These are phyloP conservation scores for Agrotis puta DNA, from an alignment of 2,888 invertebrate species.

Conservation along the genomic window DNA sequence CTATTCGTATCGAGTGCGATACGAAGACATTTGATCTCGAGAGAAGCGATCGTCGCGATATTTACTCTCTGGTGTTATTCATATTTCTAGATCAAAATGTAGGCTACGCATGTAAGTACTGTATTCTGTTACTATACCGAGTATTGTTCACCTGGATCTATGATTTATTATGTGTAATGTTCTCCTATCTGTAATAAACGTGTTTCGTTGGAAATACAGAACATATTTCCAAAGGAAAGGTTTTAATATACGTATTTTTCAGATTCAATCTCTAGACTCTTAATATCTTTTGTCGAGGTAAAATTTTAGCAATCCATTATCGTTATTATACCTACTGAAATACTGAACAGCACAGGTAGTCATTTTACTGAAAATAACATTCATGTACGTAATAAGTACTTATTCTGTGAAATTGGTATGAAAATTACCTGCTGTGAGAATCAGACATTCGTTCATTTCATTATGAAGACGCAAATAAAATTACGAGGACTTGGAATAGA, in stretches of 20 bases:
- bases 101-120: conserved; percentile 20
- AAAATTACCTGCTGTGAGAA: background rate
- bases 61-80: conserved; percentile 31
- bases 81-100: conserved; percentile 42
- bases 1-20: conserved; percentile 24
- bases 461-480: background rate
- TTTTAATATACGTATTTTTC: conserved; percentile 7
- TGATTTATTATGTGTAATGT: conserved; percentile 45
- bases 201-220: conserved; percentile 22
- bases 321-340: background rate
- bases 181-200: conserved; percentile 37
- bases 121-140: conserved; percentile 39
- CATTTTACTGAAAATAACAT: background rate
- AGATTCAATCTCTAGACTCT: conserved; percentile 7
- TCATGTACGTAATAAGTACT: too few species aligned
- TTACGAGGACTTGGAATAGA: background rate
- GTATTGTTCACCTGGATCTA: conserved; percentile 38
- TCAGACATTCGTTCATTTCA: background rate
- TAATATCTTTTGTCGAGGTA: conserved; percentile 3
- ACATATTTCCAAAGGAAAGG: conserved; percentile 22
- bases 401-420: background rate
- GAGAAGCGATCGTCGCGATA: conserved; percentile 33
- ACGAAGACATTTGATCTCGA: conserved; percentile 39
- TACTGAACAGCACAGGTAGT: background rate
- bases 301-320: conserved; percentile 10